Conservation (phyloP, 1,140 invertebrate species). For the Trichomalopsis sarcophagae region DNA sequence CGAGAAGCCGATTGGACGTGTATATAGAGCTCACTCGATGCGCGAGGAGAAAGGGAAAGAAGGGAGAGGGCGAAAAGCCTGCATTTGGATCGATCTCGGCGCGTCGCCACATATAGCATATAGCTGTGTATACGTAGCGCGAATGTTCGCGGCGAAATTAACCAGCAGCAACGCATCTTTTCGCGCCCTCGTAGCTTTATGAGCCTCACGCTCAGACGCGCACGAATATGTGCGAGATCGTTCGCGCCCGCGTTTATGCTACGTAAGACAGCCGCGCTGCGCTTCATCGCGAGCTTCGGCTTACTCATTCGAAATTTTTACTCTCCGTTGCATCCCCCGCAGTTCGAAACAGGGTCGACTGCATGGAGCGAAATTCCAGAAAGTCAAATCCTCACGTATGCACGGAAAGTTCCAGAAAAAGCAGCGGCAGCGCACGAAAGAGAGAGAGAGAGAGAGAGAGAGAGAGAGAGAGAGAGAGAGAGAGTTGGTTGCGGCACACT, state of each 20-base stretch:
- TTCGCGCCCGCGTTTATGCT: too few relatives aligned
- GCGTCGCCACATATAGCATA: neutral
- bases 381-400: neutral
- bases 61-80: slow-evolving; percentile 40
- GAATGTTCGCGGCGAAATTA: neutral
- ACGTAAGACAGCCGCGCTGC: too few relatives aligned
- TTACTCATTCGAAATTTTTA: too few relatives aligned
- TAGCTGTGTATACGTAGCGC: neutral
- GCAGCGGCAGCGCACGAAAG: neutral
- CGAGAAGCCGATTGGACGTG: slow-evolving; percentile 54
- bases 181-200: neutral
- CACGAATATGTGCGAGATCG: neutral
- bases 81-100: slow-evolving; percentile 43
- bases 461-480: neutral
- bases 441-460: neutral
- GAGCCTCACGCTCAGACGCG: neutral
- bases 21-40: neutral
- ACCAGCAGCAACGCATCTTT: neutral
- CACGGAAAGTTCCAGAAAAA: neutral
- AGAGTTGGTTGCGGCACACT: neutral
- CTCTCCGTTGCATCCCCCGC: too few relatives aligned
- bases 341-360: neutral
- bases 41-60: neutral
- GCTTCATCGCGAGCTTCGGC: too few relatives aligned
- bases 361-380: neutral